Conservation (phyloP, 2,888 invertebrate species). For the Pammene aurita region DNA sequence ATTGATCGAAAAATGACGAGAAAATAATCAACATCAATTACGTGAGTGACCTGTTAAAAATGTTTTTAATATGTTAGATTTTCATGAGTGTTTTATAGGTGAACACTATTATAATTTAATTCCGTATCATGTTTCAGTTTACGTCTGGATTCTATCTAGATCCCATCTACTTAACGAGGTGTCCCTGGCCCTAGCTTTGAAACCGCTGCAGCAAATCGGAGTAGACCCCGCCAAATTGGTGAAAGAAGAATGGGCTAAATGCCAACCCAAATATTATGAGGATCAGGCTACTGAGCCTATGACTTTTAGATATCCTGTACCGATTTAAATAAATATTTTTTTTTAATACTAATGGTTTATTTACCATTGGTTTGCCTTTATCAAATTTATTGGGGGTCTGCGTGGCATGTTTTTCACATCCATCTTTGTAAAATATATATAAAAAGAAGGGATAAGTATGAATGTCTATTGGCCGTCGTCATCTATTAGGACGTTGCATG, state of each 20-base stretch:
- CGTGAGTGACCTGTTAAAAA: no score
- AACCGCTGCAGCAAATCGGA: constrained; percentile 58
- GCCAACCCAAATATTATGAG: constrained; percentile 67
- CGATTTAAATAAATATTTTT: constrained; percentile 52
- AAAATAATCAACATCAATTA: no score
- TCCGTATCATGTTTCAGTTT: constrained; percentile 58
- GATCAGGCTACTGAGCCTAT: constrained; percentile 58
- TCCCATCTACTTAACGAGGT: constrained; percentile 63
- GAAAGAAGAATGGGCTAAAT: constrained; percentile 60
- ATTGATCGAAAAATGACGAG: no score
- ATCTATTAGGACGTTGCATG: no score
- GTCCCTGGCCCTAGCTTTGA: constrained; percentile 63
- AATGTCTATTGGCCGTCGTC: no score
- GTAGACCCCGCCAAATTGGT: constrained; percentile 53
- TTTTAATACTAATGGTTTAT: background rate
- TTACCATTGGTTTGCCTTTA: no score
- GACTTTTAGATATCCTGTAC: constrained; percentile 67
- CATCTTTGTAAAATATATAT: no score
- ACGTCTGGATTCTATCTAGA: constrained; percentile 73
- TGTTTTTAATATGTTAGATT: no score
- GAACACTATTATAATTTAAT: background rate
- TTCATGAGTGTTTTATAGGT: no score
- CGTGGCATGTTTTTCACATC: no score
- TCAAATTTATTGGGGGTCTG: no score
- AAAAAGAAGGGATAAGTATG: no score